Evolutionary conservation across 2,888 invertebrate genomes (phyloP).

Genomic region (Drosophila sordidula): DNA sequence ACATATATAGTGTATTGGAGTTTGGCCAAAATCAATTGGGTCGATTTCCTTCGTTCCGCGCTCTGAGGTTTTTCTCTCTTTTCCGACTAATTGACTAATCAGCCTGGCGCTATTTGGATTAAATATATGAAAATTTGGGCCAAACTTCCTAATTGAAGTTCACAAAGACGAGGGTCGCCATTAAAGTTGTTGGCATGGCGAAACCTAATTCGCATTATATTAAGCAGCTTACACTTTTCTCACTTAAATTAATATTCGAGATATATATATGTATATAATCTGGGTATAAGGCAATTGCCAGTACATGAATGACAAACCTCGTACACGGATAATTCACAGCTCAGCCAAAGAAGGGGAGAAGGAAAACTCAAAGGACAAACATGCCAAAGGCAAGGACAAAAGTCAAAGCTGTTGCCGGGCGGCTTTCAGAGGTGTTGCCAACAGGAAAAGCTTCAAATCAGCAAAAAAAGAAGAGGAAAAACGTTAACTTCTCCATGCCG

Average conservation of each 20-base stretch:
- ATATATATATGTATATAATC: background rate
- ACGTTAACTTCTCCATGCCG: background rate
- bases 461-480: slow-evolving; percentile 51
- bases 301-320: slow-evolving; percentile 31
- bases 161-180: slow-evolving; percentile 7
- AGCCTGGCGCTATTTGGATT: background rate
- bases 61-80: background rate
- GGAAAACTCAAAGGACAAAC: slow-evolving; percentile 64
- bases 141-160: slow-evolving; percentile 26
- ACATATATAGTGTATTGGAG: background rate
- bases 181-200: background rate
- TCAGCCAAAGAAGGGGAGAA: slow-evolving; percentile 6
- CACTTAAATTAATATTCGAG: slow-evolving; percentile 6
- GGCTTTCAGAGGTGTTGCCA: slow-evolving; percentile 73
- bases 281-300: slow-evolving; percentile 19
- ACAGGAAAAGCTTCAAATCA: slow-evolving; percentile 77
- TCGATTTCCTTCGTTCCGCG: slow-evolving; percentile 15
- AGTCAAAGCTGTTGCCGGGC: slow-evolving; percentile 53
- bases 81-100: slow-evolving; percentile 16
- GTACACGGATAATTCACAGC: slow-evolving; percentile 56
- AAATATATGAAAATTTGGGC: background rate
- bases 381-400: slow-evolving; percentile 75
- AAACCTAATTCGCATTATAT: no score
- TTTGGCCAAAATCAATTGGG: slow-evolving; percentile 22
- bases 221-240: background rate